These are phyloP conservation scores for Lobophora halterata DNA, from an alignment of 2,888 invertebrate species.

Conservation along the genomic window DNA sequence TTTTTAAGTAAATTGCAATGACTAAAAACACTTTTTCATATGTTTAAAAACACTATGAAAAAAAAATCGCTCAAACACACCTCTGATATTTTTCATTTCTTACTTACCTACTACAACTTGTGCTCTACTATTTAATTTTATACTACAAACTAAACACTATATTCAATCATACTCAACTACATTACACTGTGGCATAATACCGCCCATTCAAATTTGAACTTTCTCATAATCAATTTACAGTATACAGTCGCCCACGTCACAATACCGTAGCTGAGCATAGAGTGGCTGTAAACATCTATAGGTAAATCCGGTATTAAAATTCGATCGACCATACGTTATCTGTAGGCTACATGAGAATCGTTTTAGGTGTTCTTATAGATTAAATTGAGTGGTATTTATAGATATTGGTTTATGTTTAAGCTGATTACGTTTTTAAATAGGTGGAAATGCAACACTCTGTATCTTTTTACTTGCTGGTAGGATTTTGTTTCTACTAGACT, in stretches of 20 bases:
- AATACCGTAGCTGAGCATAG: constrained; percentile 21
- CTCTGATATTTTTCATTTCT: no score
- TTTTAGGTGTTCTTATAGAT: constrained; percentile 60
- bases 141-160: no score
- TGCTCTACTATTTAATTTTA: no score
- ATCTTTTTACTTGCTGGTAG: no score
- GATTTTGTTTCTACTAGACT: no score
- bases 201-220: constrained; percentile 33
- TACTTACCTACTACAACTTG: no score
- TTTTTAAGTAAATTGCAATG: no score
- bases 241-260: constrained; percentile 45
- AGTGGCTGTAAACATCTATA: constrained; percentile 36
- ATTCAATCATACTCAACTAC: constrained; percentile 15
- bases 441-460: no score
- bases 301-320: constrained; percentile 71
- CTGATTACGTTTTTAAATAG: constrained; percentile 16
- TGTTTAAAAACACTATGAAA: no score
- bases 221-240: constrained; percentile 42
- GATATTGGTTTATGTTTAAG: constrained; percentile 32
- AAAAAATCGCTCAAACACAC: no score
- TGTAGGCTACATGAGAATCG: constrained; percentile 64
- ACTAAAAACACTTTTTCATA: no score
- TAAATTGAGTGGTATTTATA: constrained; percentile 38
- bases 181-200: constrained; percentile 20
- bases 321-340: constrained; percentile 71